These are phyloP conservation scores for Bos indicus DNA, from an alignment of 2,113 vertebrate genomes.

Conservation along the genomic window DNA sequence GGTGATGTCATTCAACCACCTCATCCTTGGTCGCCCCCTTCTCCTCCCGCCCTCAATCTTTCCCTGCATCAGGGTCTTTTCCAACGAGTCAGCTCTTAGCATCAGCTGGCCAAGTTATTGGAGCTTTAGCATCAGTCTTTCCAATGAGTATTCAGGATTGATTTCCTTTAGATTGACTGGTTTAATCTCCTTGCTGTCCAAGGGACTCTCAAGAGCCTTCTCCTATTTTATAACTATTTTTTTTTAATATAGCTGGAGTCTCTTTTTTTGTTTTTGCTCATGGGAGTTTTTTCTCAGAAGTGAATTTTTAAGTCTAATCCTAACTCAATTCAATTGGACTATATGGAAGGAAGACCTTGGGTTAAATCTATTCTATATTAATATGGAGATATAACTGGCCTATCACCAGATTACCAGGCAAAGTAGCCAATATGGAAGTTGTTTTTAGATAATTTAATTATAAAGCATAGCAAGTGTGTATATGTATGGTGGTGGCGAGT, in stretches of 20 bases:
- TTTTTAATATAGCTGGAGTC: slow-evolving; percentile 5
- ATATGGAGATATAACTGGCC: slow-evolving; percentile 60
- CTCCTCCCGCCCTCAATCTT: not conserved
- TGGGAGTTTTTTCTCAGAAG: slow-evolving; percentile 65
- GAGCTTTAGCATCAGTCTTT: not conserved
- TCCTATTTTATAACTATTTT: slow-evolving; percentile 15
- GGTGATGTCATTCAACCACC: not conserved
- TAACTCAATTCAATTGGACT: slow-evolving; percentile 73
- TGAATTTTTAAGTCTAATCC: slow-evolving; percentile 68
- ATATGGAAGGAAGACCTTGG: slow-evolving; percentile 68
- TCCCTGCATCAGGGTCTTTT: not conserved
- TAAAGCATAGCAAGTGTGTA: not conserved
- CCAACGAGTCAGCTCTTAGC: not conserved
- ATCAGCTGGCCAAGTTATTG: not conserved
- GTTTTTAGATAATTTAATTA: slow-evolving; percentile 56
- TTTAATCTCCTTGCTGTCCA: not conserved
- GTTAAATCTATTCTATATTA: slow-evolving; percentile 72
- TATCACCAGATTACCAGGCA: slow-evolving; percentile 33
- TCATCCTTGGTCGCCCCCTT: not conserved
- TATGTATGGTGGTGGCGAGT: too few species aligned
- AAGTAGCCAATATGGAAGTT: slow-evolving; percentile 57
- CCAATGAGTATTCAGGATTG: not conserved
- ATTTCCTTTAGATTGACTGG: not conserved
- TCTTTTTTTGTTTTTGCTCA: slow-evolving; percentile 35
- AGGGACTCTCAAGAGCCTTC: not conserved